These are phyloP conservation scores for Latheticus oryzae DNA, from an alignment of 2,888 invertebrate genomes.

Conservation along the genomic window DNA sequence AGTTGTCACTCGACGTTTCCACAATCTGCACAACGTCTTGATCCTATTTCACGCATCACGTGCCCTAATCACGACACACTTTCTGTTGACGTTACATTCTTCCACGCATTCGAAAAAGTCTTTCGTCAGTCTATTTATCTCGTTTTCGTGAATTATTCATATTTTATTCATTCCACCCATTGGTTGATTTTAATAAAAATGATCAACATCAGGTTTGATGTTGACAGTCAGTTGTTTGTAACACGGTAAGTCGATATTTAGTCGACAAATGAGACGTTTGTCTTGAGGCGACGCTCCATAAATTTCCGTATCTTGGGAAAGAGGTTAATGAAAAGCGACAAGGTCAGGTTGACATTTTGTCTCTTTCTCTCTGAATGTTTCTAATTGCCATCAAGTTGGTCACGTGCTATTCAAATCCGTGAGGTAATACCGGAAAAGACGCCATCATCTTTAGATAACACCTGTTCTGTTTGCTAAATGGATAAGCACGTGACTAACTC, in stretches of 20 bases:
- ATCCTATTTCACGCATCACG: too few species aligned
- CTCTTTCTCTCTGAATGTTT: too few species aligned
- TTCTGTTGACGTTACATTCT: slow-evolving; percentile 26
- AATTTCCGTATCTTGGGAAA: slow-evolving; percentile 11
- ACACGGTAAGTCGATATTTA: slow-evolving; percentile 48
- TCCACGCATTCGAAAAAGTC: slow-evolving; percentile 26
- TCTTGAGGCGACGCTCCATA: slow-evolving; percentile 21
- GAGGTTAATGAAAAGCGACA: slow-evolving; percentile 17
- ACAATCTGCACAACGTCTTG: too few species aligned
- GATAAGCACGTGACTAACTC: slow-evolving; percentile 28
- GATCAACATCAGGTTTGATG: slow-evolving; percentile 3
- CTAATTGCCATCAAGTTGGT: slow-evolving; percentile 27
- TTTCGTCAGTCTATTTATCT: slow-evolving; percentile 13
- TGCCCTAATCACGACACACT: too few species aligned
- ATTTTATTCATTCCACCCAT: slow-evolving; percentile 24
- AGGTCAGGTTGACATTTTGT: too few species aligned
- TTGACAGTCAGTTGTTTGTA: slow-evolving; percentile 8
- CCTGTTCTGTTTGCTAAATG: slow-evolving; percentile 45
- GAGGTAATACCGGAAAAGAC: slow-evolving; percentile 32
- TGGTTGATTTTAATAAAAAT: not conserved
- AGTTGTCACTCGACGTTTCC: too few species aligned
- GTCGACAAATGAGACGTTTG: slow-evolving; percentile 47
- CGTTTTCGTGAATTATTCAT: slow-evolving; percentile 18
- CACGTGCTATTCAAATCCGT: slow-evolving; percentile 34
- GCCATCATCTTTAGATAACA: slow-evolving; percentile 42